Conservation (phyloP, 2,113 vertebrate species). For the Pogonocichla stellata region DNA sequence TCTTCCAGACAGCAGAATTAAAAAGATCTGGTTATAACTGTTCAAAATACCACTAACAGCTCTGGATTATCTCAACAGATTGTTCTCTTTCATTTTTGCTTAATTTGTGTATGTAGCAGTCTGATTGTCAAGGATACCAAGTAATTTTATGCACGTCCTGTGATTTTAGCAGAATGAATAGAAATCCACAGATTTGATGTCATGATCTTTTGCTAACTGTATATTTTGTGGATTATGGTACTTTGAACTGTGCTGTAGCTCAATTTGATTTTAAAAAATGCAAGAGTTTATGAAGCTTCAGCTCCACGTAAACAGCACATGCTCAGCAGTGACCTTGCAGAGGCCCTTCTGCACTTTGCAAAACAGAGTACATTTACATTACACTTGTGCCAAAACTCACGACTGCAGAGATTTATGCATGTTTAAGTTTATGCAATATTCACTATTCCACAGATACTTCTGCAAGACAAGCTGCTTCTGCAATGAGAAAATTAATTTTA, state of each 20-base stretch:
- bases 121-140: background rate
- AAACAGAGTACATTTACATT: background rate
- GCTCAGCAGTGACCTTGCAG: background rate
- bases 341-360: background rate
- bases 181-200: background rate
- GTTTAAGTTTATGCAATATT: background rate
- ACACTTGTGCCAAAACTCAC: background rate
- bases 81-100: background rate
- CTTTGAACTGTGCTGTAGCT: background rate
- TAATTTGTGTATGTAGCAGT: background rate
- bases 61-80: background rate
- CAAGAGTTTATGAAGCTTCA: background rate
- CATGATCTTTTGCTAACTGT: background rate
- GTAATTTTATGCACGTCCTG: background rate
- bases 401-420: background rate
- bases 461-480: background rate
- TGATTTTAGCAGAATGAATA: background rate
- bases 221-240: background rate
- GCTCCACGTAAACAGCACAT: background rate
- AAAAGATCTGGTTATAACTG: background rate
- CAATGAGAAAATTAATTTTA: background rate
- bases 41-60: background rate
- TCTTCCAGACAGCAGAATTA: background rate
- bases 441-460: background rate
- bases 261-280: background rate